A percentile compares a stretch with the other conserved stretches of the same genome.
Conservation (phyloP, 1,140 invertebrate genomes). For the Hirudo medicinalis region DNA sequence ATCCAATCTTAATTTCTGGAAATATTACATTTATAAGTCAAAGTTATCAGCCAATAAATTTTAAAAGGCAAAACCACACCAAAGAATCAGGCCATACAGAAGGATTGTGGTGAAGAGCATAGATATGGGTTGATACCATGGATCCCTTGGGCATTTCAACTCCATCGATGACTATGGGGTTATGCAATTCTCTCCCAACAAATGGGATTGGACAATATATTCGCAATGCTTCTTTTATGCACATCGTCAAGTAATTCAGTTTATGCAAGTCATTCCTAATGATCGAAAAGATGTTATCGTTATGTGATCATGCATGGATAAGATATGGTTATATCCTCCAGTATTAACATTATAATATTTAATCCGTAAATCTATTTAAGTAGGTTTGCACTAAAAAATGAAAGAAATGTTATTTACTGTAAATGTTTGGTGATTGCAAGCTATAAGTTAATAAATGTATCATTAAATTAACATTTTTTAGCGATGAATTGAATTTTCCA, state of each 20-base stretch:
- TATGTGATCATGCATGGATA: no score
- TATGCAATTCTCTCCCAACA: constrained; percentile 55
- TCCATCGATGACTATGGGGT: constrained; percentile 45
- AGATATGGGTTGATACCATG: constrained; percentile 21
- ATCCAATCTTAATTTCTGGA: no score
- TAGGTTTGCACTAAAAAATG: no score
- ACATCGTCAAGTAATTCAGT: constrained; percentile 36
- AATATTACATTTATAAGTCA: not conserved
- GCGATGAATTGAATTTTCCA: no score
- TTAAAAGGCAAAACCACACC: not conserved
- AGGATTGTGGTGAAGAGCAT: constrained; percentile 17
- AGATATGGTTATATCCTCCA: not conserved
- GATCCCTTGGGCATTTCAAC: constrained; percentile 27
- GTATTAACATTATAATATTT: not conserved
- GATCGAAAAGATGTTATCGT: not conserved
- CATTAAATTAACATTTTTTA: no score
- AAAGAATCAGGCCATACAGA: constrained; percentile 4
- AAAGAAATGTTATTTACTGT: no score
- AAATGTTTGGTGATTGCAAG: no score
- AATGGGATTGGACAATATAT: constrained; percentile 46
- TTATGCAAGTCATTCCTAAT: constrained; percentile 29
- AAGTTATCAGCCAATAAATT: not conserved
- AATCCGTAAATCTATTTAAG: no score
- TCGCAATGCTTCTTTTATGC: constrained; percentile 39
- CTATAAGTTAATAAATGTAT: no score